Evolutionary conservation across 2,113 vertebrate species (phyloP).

Genomic region (Onychorhynchus coronatus): DNA sequence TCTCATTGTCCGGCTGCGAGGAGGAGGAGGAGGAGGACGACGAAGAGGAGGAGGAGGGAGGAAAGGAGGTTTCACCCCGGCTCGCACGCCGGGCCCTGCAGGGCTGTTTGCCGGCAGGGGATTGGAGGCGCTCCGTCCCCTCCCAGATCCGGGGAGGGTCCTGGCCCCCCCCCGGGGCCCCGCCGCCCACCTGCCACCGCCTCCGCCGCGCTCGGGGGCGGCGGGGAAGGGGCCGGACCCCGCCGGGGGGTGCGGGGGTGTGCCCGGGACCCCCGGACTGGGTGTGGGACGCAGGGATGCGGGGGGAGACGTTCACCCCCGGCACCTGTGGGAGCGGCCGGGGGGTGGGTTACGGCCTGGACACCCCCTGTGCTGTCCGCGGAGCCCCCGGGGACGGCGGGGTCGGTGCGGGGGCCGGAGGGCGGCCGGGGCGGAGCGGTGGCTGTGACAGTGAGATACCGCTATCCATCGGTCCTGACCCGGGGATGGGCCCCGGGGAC

Average conservation of each 20-base stretch:
- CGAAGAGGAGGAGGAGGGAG: not conserved
- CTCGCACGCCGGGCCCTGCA: not conserved
- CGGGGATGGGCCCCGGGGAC: not conserved
- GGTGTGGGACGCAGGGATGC: not conserved
- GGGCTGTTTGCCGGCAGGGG: not conserved
- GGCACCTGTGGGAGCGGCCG: not conserved
- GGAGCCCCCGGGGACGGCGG: not conserved
- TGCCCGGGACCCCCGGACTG: not conserved
- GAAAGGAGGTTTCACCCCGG: not conserved
- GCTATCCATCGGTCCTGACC: not conserved
- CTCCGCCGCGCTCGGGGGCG: not conserved
- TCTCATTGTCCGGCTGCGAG: not conserved
- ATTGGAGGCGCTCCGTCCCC: slow-evolving; percentile 31
- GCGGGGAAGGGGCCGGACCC: not conserved
- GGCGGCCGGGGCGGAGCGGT: not conserved
- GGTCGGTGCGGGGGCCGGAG: not conserved
- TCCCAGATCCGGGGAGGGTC: slow-evolving; percentile 54
- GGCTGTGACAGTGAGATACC: not conserved
- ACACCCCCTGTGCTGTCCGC: not conserved
- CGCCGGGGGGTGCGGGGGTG: not conserved
- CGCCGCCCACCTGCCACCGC: not conserved
- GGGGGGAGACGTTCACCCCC: not conserved
- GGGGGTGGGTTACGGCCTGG: not conserved
- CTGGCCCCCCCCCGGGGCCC: not conserved
- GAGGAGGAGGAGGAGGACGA: too few relatives aligned